Conservation (phyloP, 2,888 invertebrate species). For the Drosophila aldrichi region DNA sequence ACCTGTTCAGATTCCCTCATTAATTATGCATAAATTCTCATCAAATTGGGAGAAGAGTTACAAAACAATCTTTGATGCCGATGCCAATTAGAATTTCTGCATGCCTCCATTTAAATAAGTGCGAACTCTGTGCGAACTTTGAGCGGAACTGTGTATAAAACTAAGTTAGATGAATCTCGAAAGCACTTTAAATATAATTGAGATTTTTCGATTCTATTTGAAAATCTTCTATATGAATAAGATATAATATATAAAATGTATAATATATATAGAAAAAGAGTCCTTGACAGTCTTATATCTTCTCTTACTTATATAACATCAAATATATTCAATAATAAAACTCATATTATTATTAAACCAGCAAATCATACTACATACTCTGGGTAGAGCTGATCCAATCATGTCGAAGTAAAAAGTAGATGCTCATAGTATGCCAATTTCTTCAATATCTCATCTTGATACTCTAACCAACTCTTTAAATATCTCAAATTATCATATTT, state of each 20-base stretch:
- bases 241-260: too few species aligned
- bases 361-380: too few species aligned
- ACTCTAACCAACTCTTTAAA: neutral
- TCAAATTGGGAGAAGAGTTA: constrained; percentile 64
- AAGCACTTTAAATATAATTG: too few species aligned
- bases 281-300: too few species aligned
- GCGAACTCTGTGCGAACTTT: neutral
- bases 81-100: constrained; percentile 23
- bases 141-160: neutral
- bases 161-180: neutral
- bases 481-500: neutral
- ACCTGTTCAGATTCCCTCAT: constrained; percentile 83
- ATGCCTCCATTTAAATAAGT: constrained; percentile 1
- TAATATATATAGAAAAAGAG: too few species aligned
- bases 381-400: too few species aligned
- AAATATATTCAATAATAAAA: too few species aligned
- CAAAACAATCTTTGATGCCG: constrained; percentile 38
- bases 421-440: neutral
- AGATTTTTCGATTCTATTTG: too few species aligned
- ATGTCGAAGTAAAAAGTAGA: too few species aligned
- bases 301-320: too few species aligned
- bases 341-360: too few species aligned
- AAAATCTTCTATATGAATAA: too few species aligned
- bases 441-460: neutral
- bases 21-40: constrained; percentile 82